Evolutionary conservation across 2,113 vertebrate genomes (phyloP), one percentile per base, ranked within the genome.

Genomic region (Paedocypris sp.): DNA sequence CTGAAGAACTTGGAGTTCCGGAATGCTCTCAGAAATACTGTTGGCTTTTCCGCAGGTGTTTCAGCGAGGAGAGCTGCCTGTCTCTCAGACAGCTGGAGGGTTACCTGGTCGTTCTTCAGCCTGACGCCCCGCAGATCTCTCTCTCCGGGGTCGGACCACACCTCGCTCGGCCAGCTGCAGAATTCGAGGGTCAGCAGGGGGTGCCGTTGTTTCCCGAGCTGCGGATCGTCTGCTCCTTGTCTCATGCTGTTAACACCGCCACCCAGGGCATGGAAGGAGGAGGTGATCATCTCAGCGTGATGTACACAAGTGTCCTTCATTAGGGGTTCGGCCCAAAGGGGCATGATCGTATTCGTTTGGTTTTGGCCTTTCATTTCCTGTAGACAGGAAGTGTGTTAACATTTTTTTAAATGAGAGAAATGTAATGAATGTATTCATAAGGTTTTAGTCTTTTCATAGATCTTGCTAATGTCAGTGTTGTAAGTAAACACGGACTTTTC

Each of bases 91-190:
- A 91, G 64, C 85, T 97, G 62, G 94, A 97, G 68, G 95, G 92
- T 35, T 98, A 95, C 2, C 87, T 98, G 72, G 91, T 96, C 70
- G 95, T 98, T 22, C 89, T 98, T 6, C 93, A 95, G 80, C 94
- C 94, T 0, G 94, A 98, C 2, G 95, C 92, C 12, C 95, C 95
- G 12, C 95, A 95, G 80, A 97, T 98, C 76, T 86, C 90, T 8
- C 76, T 98, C 39, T 91, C 87, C 1, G 93, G 95, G 22, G 91
- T 82, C 2, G 81, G 90, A 6, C 92, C 89, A 63, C 92, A 90
- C 73, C 85, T 92, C 75, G 93, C 89, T 31, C 90, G 87, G 32
- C 91, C 94, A 1, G 88, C 86, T 0, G 84, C 84, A 3, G 93
- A 97, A 73, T 93, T 96, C 0, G 94, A 97, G 74, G 77, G 73